phyloP scores from a whole-genome alignment of 2,113 vertebrate genomes.

The Gymnarchus niloticus region DNA sequence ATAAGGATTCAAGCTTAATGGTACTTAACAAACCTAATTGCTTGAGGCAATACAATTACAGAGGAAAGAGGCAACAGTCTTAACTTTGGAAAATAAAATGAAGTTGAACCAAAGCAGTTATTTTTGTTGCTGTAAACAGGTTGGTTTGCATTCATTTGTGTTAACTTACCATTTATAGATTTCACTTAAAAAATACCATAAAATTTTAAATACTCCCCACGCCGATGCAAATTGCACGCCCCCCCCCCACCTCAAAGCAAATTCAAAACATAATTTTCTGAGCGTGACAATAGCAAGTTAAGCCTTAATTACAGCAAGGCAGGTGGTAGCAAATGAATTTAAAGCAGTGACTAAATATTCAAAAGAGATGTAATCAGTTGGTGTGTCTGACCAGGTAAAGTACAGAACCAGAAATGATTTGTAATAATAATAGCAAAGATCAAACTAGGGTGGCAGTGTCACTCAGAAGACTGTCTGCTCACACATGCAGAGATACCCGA shows the following conservation, averaged over 20 bases:
- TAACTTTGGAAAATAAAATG: neutral
- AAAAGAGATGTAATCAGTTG: neutral
- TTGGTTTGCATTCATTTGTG: neutral
- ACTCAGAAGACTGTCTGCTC: no score
- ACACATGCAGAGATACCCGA: neutral
- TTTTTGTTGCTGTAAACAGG: neutral
- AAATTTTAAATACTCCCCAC: neutral
- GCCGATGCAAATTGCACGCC: neutral
- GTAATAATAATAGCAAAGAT: slow-evolving; percentile 4
- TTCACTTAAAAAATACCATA: neutral
- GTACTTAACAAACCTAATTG: slow-evolving; percentile 5
- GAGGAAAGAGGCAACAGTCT: slow-evolving; percentile 2
- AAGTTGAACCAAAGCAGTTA: neutral
- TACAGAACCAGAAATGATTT: neutral
- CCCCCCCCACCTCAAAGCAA: neutral
- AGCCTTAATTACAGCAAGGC: neutral
- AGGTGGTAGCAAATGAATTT: neutral
- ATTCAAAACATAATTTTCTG: neutral
- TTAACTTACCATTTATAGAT: neutral
- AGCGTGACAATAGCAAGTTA: neutral
- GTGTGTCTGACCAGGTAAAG: neutral
- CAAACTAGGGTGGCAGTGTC: neutral
- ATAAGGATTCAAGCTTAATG: neutral
- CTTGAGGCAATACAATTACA: neutral
- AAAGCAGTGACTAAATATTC: neutral